These are phyloP conservation scores for Limnothrissa miodon DNA, from an alignment of 2,113 vertebrate species.

Conservation along the genomic window DNA sequence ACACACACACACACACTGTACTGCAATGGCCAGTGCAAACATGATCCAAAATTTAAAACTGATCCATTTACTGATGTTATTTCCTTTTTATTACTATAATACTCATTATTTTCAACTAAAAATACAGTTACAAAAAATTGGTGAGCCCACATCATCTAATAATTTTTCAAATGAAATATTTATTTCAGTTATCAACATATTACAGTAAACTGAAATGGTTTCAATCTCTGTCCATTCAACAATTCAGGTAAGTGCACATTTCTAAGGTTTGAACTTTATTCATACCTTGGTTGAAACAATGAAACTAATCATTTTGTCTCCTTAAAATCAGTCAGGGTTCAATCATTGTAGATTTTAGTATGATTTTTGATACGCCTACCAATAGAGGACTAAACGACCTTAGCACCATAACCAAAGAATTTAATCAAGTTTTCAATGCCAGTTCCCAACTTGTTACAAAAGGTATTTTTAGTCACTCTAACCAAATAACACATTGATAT, in stretches of 20 bases:
- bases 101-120: too few species aligned
- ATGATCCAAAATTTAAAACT: not conserved
- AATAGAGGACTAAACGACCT: not conserved
- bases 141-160: too few species aligned
- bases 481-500: not conserved
- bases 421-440: not conserved
- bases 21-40: too few species aligned
- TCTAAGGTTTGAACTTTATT: not conserved
- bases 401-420: not conserved
- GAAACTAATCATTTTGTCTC: not conserved
- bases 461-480: not conserved
- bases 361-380: not conserved
- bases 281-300: not conserved
- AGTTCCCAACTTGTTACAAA: not conserved
- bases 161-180: not conserved
- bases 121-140: too few species aligned
- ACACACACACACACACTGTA: too few species aligned
- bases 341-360: not conserved
- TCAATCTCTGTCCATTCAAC: constrained; percentile 24
- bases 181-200: constrained; percentile 45
- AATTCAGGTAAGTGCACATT: constrained; percentile 50
- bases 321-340: not conserved
- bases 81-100: too few species aligned
- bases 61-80: too few species aligned
- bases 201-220: constrained; percentile 59